These are phyloP conservation scores for Anthonomus grandis DNA, from an alignment of 1,140 invertebrate genomes.

Conservation along the genomic window DNA sequence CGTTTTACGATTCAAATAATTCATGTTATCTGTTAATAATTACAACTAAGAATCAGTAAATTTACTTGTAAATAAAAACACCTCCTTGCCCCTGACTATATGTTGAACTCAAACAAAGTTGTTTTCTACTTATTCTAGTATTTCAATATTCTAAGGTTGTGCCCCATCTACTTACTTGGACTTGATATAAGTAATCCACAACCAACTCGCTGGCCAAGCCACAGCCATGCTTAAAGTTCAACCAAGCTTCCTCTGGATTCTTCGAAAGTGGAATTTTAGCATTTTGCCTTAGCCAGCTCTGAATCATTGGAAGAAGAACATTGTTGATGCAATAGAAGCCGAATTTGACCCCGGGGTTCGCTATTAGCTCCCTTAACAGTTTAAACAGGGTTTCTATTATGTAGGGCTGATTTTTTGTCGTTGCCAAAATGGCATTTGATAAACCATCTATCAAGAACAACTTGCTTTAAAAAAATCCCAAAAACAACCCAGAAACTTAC, in stretches of 20 bases:
- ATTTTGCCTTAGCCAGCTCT: slow-evolving; percentile 80
- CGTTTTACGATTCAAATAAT: too few species aligned
- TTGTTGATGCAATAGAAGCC: slow-evolving; percentile 88
- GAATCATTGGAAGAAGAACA: slow-evolving; percentile 81
- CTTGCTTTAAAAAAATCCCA: not conserved
- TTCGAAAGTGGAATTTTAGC: slow-evolving; percentile 58
- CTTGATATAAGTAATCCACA: slow-evolving; percentile 72
- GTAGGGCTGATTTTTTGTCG: slow-evolving; percentile 80
- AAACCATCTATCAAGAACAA: slow-evolving; percentile 63
- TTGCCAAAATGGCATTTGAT: slow-evolving; percentile 76
- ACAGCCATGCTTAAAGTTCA: slow-evolving; percentile 91
- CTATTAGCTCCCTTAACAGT: slow-evolving; percentile 70
- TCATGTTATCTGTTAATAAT: too few species aligned
- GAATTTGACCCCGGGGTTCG: slow-evolving; percentile 78
- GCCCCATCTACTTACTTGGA: slow-evolving; percentile 51
- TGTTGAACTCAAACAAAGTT: too few species aligned
- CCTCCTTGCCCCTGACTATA: too few species aligned
- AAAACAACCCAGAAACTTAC: not conserved
- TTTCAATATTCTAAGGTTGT: too few species aligned
- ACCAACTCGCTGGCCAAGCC: slow-evolving; percentile 86
- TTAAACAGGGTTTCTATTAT: slow-evolving; percentile 84
- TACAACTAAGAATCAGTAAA: too few species aligned
- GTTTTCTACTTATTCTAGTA: too few species aligned
- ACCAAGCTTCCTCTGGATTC: slow-evolving; percentile 71
- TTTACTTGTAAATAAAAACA: too few species aligned